These are phyloP conservation scores for Etheostoma perlongum DNA, from an alignment of 2,797 vertebrate species.

Conservation along the genomic window DNA sequence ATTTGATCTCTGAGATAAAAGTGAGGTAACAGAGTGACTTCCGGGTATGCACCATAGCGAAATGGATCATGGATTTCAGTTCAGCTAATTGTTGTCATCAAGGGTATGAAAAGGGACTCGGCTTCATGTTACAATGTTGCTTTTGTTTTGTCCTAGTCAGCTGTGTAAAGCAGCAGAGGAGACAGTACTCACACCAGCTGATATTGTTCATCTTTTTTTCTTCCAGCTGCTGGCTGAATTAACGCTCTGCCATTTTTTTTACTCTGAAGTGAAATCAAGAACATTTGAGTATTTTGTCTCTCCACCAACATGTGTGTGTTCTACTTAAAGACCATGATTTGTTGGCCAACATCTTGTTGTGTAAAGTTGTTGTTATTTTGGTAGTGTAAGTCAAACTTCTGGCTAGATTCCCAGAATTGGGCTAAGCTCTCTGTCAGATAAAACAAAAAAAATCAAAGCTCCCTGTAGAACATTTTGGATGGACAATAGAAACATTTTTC, in stretches of 20 bases:
- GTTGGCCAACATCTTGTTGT: slow-evolving; percentile 45
- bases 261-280: slow-evolving; percentile 40
- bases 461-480: slow-evolving; percentile 15
- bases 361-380: slow-evolving; percentile 57
- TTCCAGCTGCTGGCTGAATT: slow-evolving; percentile 47
- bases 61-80: slow-evolving; percentile 60
- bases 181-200: slow-evolving; percentile 18
- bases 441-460: slow-evolving; percentile 41
- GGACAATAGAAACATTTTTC: slow-evolving; percentile 35
- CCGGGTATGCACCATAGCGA: slow-evolving; percentile 42
- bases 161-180: slow-evolving; percentile 33
- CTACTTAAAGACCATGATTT: slow-evolving; percentile 38
- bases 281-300: slow-evolving; percentile 40
- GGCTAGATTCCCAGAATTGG: slow-evolving; percentile 62
- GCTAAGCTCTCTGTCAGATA: slow-evolving; percentile 54
- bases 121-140: slow-evolving; percentile 19
- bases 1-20: slow-evolving; percentile 67
- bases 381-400: slow-evolving; percentile 62
- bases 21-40: slow-evolving; percentile 27
- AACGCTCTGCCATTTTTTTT: slow-evolving; percentile 31
- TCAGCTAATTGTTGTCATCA: slow-evolving; percentile 52
- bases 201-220: slow-evolving; percentile 27
- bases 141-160: slow-evolving; percentile 35
- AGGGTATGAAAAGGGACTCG: slow-evolving; percentile 23
- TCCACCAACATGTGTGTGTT: slow-evolving; percentile 44